Conservation (phyloP, 2,888 invertebrate genomes). For the Phalera bucephala region DNA sequence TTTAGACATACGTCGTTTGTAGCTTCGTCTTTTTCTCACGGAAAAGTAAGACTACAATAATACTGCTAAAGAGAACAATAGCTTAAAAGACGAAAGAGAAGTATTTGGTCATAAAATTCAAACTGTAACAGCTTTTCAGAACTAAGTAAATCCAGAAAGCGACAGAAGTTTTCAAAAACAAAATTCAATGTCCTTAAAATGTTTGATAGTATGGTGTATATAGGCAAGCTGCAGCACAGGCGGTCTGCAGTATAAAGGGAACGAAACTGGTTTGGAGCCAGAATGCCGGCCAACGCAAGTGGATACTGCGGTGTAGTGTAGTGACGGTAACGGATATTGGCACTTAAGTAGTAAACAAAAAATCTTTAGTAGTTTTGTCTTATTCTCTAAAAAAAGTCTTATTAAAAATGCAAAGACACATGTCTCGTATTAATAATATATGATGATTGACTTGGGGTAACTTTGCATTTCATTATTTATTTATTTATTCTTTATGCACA, state of each 20-base stretch:
- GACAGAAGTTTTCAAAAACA: not conserved
- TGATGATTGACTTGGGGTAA: too few relatives aligned
- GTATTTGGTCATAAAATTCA: too few relatives aligned
- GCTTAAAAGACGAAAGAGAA: too few relatives aligned
- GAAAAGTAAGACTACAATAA: not conserved
- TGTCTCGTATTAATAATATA: too few relatives aligned
- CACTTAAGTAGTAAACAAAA: not conserved
- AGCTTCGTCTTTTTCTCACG: too few relatives aligned
- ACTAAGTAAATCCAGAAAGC: not conserved
- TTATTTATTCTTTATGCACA: too few relatives aligned
- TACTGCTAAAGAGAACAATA: too few relatives aligned
- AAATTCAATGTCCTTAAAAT: not conserved
- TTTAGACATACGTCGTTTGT: too few relatives aligned
- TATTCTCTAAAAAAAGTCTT: too few relatives aligned
- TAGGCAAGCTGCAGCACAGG: conserved; percentile 77
- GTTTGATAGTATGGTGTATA: conserved; percentile 34
- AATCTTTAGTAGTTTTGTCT: too few relatives aligned
- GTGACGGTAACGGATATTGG: conserved; percentile 30
- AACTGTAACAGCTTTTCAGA: not conserved
- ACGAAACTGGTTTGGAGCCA: conserved; percentile 72
- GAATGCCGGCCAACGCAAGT: conserved; percentile 61
- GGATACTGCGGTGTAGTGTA: conserved; percentile 50
- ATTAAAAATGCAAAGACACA: too few relatives aligned
- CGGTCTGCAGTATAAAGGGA: conserved; percentile 76
- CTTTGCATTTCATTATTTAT: too few relatives aligned